Base-by-base conservation (phyloP, 2,888 invertebrate species). In the Agrochola lychnidis region DNA sequence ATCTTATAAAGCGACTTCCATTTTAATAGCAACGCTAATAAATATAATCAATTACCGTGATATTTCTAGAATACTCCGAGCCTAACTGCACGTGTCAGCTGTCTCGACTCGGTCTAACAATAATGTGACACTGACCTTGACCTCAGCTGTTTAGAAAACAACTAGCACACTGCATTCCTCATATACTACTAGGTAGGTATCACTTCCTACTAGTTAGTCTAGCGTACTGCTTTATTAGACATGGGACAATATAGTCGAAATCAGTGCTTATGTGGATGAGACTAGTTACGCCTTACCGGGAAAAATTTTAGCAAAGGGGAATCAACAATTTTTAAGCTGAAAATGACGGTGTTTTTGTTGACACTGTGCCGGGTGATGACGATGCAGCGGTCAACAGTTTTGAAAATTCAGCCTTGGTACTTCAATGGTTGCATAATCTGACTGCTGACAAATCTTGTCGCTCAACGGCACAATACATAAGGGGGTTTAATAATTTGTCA, bases 101-200 rank as follows among this genome's bases (percentile, higher is more conserved):
- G 66, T n/a, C 76, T 56, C 48, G 40, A 12, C 45, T 42, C 42
- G 6, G 9, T 62, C 48, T 61, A 42, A 68, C 59, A 61, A 51
- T 40, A 73, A 19, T 30, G 42, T 69, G 64, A 68, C 67, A 22
- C 40, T 42, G n/a, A 51, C 84, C 69, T 79, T 73, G 73, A 73
- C 68, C 68, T 83, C 68, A 19, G 48, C 53, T 67, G 7, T 30
- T 59, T 63, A 73, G 9, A 45, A 48, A 42, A 64, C 25, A 53
- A 61, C 40, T 36, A 48, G 61, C 63, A 19, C 73, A 48, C 53
- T 14, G 40, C 56, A 67, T 48, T 42, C 53, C 59, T 48, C 16
- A 51, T 19, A 14, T 14, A 71, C 16, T 19, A 61, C 36, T 40
- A 22, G 36, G 25, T 64, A 25, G 40, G n/a, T 40, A 40, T 30